Conservation (phyloP, 2,888 invertebrate species). For the Lypha dubia region DNA sequence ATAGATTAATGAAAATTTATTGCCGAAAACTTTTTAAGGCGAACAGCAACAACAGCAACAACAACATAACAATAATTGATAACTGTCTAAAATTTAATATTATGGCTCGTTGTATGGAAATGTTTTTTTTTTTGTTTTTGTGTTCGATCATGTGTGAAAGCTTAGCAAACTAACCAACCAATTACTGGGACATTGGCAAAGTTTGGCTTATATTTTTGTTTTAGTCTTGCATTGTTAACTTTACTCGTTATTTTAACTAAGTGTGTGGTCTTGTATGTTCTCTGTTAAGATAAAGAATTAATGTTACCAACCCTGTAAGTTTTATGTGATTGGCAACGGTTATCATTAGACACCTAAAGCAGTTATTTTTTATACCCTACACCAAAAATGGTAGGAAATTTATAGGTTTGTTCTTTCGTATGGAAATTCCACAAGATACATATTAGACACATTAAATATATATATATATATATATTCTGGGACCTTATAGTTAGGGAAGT, state of each 20-base stretch:
- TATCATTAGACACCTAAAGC: background rate
- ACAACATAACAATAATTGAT: conserved; percentile 64
- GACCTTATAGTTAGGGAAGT: too few species aligned
- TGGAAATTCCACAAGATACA: too few species aligned
- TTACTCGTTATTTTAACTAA: background rate
- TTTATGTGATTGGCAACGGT: conserved; percentile 16
- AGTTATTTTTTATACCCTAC: conserved; percentile 9
- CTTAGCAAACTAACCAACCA: background rate
- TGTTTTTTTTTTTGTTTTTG: too few species aligned
- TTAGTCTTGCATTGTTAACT: conserved; percentile 17
- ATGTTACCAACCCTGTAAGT: background rate
- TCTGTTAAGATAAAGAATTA: background rate
- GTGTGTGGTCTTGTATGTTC: conserved; percentile 24
- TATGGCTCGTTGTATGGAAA: background rate
- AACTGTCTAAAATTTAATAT: conserved; percentile 56
- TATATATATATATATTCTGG: too few species aligned
- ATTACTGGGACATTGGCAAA: conserved; percentile 52
- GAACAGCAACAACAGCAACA: conserved; percentile 11
- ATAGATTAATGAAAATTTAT: conserved; percentile 70
- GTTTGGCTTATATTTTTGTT: conserved; percentile 15
- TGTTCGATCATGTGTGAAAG: too few species aligned
- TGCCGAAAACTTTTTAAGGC: conserved; percentile 50
- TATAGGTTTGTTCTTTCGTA: too few species aligned
- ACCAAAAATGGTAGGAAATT: too few species aligned
- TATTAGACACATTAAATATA: too few species aligned